Base-by-base conservation (phyloP, 2,113 vertebrate species). In the Lontra canadensis region DNA sequence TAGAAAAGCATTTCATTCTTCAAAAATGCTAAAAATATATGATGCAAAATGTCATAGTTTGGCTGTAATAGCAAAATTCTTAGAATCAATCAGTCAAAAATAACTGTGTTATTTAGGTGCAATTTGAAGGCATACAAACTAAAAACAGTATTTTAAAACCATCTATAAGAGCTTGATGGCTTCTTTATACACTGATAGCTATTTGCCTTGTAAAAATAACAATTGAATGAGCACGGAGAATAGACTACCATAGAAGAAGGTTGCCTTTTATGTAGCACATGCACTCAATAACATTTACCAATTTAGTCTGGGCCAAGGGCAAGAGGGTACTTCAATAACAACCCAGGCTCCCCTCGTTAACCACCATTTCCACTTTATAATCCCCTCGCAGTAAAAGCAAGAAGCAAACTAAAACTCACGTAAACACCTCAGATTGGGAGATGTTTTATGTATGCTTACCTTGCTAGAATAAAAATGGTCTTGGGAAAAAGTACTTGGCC, bases 51-150 rank as follows among this genome's bases (percentile, higher is more conserved):
- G 97, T 97, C 97, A 97, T 97, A 95, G 97, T 97, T 98, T 98
- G 97, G 97, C 97, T 98, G 96, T 97, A 98, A 98, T 95, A 97
- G 96, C 98, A 97, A 97, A 98, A 98, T 97, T 96, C 97, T 97
- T 98, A 96, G 97, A 98, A 96, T 98, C 98, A 98, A 97, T 98
- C 97, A 97, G 95, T 98, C 97, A 98, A 98, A 98, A 98, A 98
- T 98, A 97, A 92, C 97, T 96, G 65, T 97, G 97, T 97, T 97
- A 97, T 98, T 98, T 98, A 97, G 93, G 78, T 44, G 52, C 71
- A 96, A 97, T 98, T 96, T 97, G 94, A 97, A 98, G 82, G 95
- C 96, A 97, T 93, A 97, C 78, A 97, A 95, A 98, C 97, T 97
- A 95, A 97, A 98, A 98, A 94, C 92, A 96, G 97, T 95, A 85